Percentiles rank a stretch among this genome's conserved stretches.
phyloP scores from a whole-genome alignment of 2,113 vertebrate species.

The Sinocyclocheilus maitianheensis region DNA sequence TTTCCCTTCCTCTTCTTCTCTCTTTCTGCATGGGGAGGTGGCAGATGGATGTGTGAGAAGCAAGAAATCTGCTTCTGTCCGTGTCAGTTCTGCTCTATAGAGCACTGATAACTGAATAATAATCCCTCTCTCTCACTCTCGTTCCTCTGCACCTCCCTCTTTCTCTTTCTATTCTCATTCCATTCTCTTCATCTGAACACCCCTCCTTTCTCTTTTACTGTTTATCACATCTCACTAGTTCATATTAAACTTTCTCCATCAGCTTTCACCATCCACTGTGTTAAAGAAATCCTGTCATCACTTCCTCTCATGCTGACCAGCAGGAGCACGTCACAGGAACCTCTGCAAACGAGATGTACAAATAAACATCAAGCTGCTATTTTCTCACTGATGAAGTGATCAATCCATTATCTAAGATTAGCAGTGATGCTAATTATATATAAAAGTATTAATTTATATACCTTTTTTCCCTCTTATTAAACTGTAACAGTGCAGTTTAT shows the following conservation, averaged over 20 bases:
- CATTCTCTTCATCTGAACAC: conserved; percentile 14
- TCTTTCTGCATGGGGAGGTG: conserved; percentile 72
- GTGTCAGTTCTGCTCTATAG: conserved; percentile 79
- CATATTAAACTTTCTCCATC: conserved; percentile 44
- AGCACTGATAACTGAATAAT: conserved; percentile 82
- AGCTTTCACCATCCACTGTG: conserved; percentile 35
- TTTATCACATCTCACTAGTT: conserved; percentile 55
- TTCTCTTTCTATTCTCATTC: conserved; percentile 48
- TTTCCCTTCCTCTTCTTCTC: conserved; percentile 36
- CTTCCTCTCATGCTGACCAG: conserved; percentile 27
- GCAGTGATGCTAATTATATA: too few species aligned
- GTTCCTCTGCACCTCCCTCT: conserved; percentile 59
- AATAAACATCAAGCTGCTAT: conserved; percentile 19
- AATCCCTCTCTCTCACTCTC: conserved; percentile 63
- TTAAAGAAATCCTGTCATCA: conserved; percentile 47
- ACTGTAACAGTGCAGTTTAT: background rate
- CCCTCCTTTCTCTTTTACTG: conserved; percentile 50
- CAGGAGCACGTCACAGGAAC: background rate
- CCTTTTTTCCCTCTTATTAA: background rate
- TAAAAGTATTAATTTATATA: background rate
- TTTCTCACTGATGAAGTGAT: background rate
- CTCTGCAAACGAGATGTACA: conserved; percentile 1
- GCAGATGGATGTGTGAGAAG: conserved; percentile 78
- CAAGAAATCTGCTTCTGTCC: conserved; percentile 79
- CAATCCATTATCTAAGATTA: background rate